Percentiles rank a stretch among this genome's conserved stretches.
phyloP scores from a whole-genome alignment of 2,113 vertebrate species.

The Hypocryptadius cinnamomeus region DNA sequence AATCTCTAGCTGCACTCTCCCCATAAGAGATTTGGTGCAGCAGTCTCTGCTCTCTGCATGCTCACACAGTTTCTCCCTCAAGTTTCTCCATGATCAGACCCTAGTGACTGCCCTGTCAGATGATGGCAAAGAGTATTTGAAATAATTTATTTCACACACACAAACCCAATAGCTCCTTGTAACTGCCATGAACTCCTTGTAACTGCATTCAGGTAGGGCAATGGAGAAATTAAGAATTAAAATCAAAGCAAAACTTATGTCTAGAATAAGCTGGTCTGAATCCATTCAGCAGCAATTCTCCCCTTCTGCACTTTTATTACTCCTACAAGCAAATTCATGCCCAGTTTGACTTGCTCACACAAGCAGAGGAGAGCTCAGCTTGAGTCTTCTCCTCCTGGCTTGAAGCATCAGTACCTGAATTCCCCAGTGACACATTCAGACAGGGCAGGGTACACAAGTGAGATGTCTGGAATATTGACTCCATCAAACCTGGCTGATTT shows the following conservation, averaged over 20 bases:
- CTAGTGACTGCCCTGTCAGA: not conserved
- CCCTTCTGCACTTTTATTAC: not conserved
- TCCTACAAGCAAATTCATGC: not conserved
- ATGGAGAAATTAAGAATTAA: not conserved
- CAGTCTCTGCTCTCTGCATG: not conserved
- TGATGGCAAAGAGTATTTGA: not conserved
- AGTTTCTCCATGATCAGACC: not conserved
- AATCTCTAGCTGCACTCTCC: not conserved
- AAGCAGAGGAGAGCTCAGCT: not conserved
- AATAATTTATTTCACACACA: not conserved
- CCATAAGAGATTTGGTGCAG: accelerated
- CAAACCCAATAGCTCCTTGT: not conserved
- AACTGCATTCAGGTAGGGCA: not conserved
- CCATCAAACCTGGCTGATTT: not conserved
- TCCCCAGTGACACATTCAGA: not conserved
- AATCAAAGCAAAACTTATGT: not conserved
- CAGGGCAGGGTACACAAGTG: not conserved
- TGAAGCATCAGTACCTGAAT: not conserved
- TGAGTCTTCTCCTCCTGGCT: not conserved
- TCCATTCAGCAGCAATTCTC: not conserved
- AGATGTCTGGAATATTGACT: not conserved
- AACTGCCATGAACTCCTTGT: not conserved
- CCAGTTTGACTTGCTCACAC: not conserved
- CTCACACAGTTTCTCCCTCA: not conserved
- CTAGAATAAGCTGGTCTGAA: not conserved